Evolutionary conservation across 2,888 invertebrate species (phyloP).

Genomic region (Polydrusus pterygomalis): DNA sequence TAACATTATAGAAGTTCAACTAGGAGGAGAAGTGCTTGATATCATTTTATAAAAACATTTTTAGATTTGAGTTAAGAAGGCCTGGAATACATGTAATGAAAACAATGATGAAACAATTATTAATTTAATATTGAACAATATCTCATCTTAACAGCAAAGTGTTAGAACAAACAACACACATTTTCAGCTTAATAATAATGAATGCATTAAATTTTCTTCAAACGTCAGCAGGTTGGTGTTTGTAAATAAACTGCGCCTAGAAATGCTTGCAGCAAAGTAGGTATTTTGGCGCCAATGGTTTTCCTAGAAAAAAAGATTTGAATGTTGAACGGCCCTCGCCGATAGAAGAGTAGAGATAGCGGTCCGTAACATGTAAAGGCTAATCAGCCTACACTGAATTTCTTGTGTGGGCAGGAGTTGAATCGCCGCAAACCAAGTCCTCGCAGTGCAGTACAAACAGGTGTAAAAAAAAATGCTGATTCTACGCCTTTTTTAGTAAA

Average conservation of each 20-base stretch:
- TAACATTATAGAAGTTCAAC: no score
- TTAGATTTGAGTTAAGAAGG: no score
- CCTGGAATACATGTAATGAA: no score
- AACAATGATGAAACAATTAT: no score
- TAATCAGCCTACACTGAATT: constrained; percentile 67
- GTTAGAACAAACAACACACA: constrained; percentile 40
- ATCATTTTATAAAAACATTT: no score
- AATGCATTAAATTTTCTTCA: constrained; percentile 49
- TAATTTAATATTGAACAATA: constrained; percentile 1
- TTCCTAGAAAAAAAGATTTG: constrained; percentile 59
- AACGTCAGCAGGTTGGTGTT: constrained; percentile 51
- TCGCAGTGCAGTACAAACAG: constrained; percentile 52
- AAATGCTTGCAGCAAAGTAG: constrained; percentile 55
- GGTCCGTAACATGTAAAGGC: constrained; percentile 65
- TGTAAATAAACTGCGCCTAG: constrained; percentile 49
- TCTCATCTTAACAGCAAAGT: constrained; percentile 28
- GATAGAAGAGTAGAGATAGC: constrained; percentile 64
- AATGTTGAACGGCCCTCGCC: constrained; percentile 50
- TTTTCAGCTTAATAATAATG: constrained; percentile 51
- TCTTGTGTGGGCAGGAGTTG: constrained; percentile 65
- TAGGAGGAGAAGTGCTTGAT: no score
- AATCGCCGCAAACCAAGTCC: constrained; percentile 59
- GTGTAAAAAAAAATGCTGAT: constrained; percentile 34
- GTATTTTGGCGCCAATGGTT: constrained; percentile 62
- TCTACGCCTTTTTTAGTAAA: no score